Percentiles rank a stretch among this genome's conserved stretches.
Conservation (phyloP, 1,140 invertebrate genomes). For the Xylocopa sonorina region DNA sequence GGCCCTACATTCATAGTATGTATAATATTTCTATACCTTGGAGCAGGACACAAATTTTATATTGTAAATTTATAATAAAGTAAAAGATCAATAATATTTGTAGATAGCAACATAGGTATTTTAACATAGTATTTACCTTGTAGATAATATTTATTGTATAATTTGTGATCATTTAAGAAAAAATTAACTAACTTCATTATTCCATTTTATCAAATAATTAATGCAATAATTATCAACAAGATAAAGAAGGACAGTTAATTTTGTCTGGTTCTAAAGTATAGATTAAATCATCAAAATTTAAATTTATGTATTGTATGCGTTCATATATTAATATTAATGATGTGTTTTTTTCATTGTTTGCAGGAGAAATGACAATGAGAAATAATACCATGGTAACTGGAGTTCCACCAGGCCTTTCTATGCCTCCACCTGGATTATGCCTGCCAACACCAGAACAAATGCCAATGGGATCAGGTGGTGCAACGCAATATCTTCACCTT, state of each 20-base stretch:
- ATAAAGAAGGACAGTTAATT: too few species aligned
- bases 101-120: too few species aligned
- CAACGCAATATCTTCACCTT: constrained; percentile 76
- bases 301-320: neutral
- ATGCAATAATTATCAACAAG: too few species aligned
- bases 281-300: neutral
- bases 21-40: neutral
- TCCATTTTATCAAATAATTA: too few species aligned
- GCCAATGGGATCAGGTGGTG: constrained; percentile 70
- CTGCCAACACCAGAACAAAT: constrained; percentile 78
- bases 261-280: too few species aligned
- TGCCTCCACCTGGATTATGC: constrained; percentile 78
- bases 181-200: too few species aligned
- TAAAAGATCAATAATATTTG: too few species aligned
- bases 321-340: constrained; percentile 7
- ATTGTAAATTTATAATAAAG: too few species aligned
- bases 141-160: too few species aligned
- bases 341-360: constrained; percentile 11
- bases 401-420: constrained; percentile 75
- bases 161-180: too few species aligned
- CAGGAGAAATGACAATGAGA: constrained; percentile 76
- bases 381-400: constrained; percentile 74
- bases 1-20: neutral
- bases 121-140: too few species aligned
- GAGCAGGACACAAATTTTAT: too few species aligned